Conservation (phyloP, 2,113 vertebrate genomes). For the Perca flavescens region DNA sequence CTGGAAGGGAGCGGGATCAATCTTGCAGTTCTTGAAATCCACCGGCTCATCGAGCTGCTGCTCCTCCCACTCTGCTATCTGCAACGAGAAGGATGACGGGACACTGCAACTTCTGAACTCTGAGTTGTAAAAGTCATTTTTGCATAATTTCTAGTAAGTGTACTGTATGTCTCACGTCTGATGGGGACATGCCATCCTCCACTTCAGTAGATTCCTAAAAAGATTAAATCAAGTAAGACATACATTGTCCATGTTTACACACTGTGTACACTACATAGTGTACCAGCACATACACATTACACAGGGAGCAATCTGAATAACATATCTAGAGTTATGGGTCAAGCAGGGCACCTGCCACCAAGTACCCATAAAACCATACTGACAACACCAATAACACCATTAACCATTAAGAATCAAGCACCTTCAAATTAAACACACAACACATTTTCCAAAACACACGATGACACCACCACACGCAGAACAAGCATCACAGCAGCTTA, state of each 20-base stretch:
- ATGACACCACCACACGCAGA: background rate
- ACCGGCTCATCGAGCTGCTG: constrained; percentile 92
- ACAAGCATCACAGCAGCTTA: background rate
- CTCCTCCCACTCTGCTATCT: constrained; percentile 97
- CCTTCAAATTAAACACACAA: constrained; percentile 7
- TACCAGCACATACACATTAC: background rate
- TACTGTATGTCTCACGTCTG: constrained; percentile 85
- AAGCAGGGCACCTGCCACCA: constrained; percentile 2
- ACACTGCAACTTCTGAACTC: background rate
- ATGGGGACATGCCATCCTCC: constrained; percentile 89
- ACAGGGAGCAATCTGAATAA: background rate
- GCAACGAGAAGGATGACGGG: constrained; percentile 13
- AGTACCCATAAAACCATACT: background rate
- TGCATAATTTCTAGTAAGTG: background rate
- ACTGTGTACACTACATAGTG: background rate
- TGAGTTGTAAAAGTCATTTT: background rate
- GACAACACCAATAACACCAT: constrained; percentile 4
- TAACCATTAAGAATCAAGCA: background rate
- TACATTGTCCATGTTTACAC: background rate
- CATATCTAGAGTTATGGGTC: background rate
- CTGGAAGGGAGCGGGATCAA: constrained; percentile 97
- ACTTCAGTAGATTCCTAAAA: constrained; percentile 88
- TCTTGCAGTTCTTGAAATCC: constrained; percentile 97
- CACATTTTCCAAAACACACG: background rate
- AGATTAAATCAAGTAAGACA: constrained; percentile 25